Evolutionary conservation across 1,140 invertebrate species (phyloP), one percentile per base, ranked within the genome.

Genomic region (Archegozetes longisetosus): DNA sequence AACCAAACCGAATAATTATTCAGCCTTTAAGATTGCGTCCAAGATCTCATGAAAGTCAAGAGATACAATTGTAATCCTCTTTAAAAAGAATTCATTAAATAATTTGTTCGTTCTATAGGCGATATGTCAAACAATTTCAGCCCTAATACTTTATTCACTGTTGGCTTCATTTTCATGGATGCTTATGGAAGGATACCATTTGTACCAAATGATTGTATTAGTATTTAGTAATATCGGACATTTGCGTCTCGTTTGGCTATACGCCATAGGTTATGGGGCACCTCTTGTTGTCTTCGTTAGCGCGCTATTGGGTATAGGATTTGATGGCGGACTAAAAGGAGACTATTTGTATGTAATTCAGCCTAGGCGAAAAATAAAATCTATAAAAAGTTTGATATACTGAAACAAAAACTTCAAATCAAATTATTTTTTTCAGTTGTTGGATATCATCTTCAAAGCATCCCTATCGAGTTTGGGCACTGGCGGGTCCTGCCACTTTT

Each of bases 141-240:
- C 69, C 0, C 28, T 72, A 2, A 66, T 75, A 9, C 73, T 75
- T 60, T 76, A 69, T 65, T 66, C 71, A 28, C 71, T 75, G 61
- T 64, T 75, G 28, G 64, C 68, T 20, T 64, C 72, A 0, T 76
- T 76, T 62, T 67, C 68, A 29, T 76, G 74, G 74, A 76, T 75
- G 74, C 70, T 73, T 58, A 63, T 76, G 46, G 74, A 76, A 67
- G 74, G 74, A 6, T 68, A 74, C 17, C 73, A 74, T 62, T 65
- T 76, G 6, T 76, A 76, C 61, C 67, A 73, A 54, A 75, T 76
- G 74, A 63, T 76, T 17, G 70, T 76, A 26, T 68, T 74, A 53
- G 74, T 76, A 25, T 76, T 76, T 65, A 29, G 56, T 20, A 55
- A 40, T 26, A 52, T 28, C 24, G 53, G 60, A n/a, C 49, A 55